Evolutionary conservation across 2,888 invertebrate genomes (phyloP), one percentile per base, ranked within the genome.

Genomic region (Scaptodrosophila latifasciaeformis): DNA sequence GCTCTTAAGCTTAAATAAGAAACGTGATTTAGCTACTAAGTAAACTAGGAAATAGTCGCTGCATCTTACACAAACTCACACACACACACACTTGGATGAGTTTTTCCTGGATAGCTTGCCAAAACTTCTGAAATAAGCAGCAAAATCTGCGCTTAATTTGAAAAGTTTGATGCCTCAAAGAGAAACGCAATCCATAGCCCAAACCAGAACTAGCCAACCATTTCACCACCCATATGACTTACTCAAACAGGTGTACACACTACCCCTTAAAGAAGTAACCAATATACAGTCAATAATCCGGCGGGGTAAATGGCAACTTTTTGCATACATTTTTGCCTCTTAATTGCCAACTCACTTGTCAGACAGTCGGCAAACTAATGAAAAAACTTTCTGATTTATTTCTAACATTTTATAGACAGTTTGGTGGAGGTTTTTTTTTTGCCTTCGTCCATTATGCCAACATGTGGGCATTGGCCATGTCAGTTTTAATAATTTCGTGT

Each of bases 1-100:
- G 82, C 79, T 79, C 81, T 82, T 81, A 74, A 81, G 81, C 81
- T 75, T 69, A 82, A 81, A 81, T 82, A 81, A 79, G 82, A 75
- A 74, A 77, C 81, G 82, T 81, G 81, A 79, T 82, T 76, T 74
- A 79, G 75, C 65, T 76, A 76, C 80, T 74, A 76, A 76, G 80
- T 75, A 75, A 75, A 75, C 79, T 78, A 69, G 60, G 57, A 67
- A 71, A 71, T 68, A 78, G 62, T 59, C 56, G 52, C 49, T 19
- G 21, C 37, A 24, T 24, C 7, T 24, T 24, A n/a, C n/a, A 34
- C 12, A 34, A 12, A 10, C 37, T 37, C 58, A 55, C 15, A 21
- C 19, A 30, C 34, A 30, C 17, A 24, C 17, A 39, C 7, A 7
- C 24, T 24, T 24, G 24, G 4, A 7, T 3, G 24, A n/a, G n/a